Percentiles rank a stretch among this genome's conserved stretches.
These are phyloP conservation scores for Lepidurus couesii DNA, from an alignment of 1,140 invertebrate genomes.

Conservation along the genomic window DNA sequence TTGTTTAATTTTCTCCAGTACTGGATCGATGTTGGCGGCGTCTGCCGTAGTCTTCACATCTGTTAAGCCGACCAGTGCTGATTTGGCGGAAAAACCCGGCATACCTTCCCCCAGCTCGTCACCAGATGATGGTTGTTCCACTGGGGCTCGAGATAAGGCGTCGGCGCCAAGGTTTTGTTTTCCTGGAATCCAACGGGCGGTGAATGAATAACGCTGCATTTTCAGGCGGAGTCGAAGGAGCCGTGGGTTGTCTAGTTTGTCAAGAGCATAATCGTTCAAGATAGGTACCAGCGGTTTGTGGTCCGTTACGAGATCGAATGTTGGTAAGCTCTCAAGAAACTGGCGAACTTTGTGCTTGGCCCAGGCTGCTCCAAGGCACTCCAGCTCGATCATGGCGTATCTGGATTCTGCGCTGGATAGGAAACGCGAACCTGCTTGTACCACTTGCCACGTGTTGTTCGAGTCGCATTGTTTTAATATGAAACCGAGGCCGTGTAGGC, in stretches of 20 bases:
- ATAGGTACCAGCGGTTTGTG: conserved; percentile 35
- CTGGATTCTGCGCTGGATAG: conserved; percentile 29
- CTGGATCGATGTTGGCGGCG: not conserved
- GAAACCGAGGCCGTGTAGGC: conserved; percentile 30
- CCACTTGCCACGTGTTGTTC: not conserved
- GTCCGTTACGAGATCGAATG: conserved; percentile 32
- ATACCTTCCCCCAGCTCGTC: conserved; percentile 14
- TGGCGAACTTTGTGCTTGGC: conserved; percentile 36
- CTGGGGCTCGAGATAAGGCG: not conserved
- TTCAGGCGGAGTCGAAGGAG: conserved; percentile 31
- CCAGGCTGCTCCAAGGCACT: conserved; percentile 34
- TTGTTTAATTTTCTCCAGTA: not conserved
- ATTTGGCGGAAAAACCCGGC: not conserved
- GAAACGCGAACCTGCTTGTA: conserved; percentile 29
- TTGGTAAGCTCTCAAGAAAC: conserved; percentile 35
- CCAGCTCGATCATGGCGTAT: conserved; percentile 32
- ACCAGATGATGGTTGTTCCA: not conserved
- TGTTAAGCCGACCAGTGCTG: not conserved
- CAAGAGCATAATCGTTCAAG: conserved; percentile 32
- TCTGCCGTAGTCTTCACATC: no score
- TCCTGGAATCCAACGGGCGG: not conserved
- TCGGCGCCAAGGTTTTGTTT: not conserved
- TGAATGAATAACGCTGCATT: conserved; percentile 27
- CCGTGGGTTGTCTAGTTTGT: conserved; percentile 35
- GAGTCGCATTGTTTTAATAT: conserved; percentile 12